Base-by-base conservation (phyloP, 2,888 invertebrate genomes). In the Phalangium opilio region DNA sequence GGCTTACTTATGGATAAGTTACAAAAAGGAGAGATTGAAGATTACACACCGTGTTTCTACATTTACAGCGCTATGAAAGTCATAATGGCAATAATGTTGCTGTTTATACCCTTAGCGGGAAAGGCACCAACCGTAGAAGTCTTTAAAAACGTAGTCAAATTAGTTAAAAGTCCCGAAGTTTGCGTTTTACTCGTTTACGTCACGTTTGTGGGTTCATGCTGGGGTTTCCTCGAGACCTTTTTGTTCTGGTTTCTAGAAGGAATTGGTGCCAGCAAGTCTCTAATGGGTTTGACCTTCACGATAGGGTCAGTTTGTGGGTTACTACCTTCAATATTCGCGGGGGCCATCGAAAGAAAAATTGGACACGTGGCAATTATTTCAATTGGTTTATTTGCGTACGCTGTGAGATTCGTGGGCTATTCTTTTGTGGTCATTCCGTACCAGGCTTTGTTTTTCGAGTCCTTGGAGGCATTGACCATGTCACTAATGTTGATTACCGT, bases 141-240 rank as follows among this genome's bases (percentile, higher is more conserved):
- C 5, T 41, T 21, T 17, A 19, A 14, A n/a, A 78, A 79, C 60
- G 74, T 83, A 11, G 67, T 78, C 82, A 35, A 69, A 12, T 78
- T 81, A 34, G 69, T 81, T 52, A 75, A 72, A 54, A 80, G 79
- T 60, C 61, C 78, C 20, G 82, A 83, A 67, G 72, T 81, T 48
- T 73, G 78, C 8, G 77, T 78, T 12, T 70, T 83, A n/a, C 77
- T 82, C 55, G 70, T 78, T 81, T 81, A 65, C 68, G 67, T 55
- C 40, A 36, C 35, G 27, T 49, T 41, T 32, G 45, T 57, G 51
- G 82, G 82, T 27, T 78, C 77, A 17, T 78, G 79, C n/a, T 83
- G 81, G 81, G 83, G 83, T 33, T 82, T 79, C 67, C 77, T 83
- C 56, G 83, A 83, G 65, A 81, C 80, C 57, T 83, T 82, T 67